Evolutionary conservation across 2,113 vertebrate species (phyloP), one percentile per base, ranked within the genome.

Genomic region (Lepidothrix coronata): DNA sequence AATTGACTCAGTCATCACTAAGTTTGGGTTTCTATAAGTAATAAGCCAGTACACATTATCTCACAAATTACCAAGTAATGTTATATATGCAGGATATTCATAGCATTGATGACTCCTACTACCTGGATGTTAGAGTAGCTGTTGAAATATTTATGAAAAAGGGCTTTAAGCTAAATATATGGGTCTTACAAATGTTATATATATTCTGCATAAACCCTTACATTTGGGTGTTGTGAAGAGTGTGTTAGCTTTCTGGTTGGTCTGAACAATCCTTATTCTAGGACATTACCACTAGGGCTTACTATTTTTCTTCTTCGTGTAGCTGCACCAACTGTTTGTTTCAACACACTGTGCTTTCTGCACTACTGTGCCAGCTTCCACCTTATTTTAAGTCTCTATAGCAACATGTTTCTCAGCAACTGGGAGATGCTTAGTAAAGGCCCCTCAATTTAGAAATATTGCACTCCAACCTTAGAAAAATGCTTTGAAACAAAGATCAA

Each of bases 401-500:
- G 93, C 78, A 95, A 97, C 77, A 14, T 48, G 95, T 97, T 94
- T 80, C 96, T 97, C 35, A 93, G 94, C 83, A 94, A 85, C 83
- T 57, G 13, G 55, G 66, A 93, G 65, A 83, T 85, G 37, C 58
- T 92, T 71, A 28, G 52, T 74, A 92, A 67, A 90, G 37, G 11
- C 37, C 39, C 44, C 67, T 91, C 77, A 44, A 59, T 93, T 96
- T 91, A 93, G 89, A 89, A 91, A 71, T 77, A 93, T 3, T 94
- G 76, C 72, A 84, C 75, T 94, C 35, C 30, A 76, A 65, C 43
- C 62, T 22, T 67, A 49, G 43, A 76, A 97, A 82, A 85, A 13
- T 61, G 48, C 91, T 96, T 96, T 95, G 97, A 97, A 97, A 97
- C 39, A 90, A 88, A 95, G 96, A 97, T 78, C 77, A 96, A 92